A percentile compares a stretch with the other conserved stretches of the same genome.
These are phyloP conservation scores for Spea multiplicata DNA, from an alignment of 2,113 vertebrate species.

Conservation along the genomic window DNA sequence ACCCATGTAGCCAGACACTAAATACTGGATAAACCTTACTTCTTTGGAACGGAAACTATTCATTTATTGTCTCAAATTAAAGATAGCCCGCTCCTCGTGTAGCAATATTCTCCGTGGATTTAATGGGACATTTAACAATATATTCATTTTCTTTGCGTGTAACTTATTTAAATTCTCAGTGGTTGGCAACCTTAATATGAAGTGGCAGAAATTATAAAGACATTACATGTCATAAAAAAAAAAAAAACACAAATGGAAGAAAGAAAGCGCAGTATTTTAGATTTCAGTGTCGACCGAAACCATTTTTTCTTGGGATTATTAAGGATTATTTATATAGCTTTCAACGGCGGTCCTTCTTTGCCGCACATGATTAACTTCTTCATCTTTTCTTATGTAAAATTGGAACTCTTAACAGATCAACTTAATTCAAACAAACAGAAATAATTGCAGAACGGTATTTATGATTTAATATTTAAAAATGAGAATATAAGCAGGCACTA, in stretches of 20 bases:
- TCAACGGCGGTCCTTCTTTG: slow-evolving; percentile 10
- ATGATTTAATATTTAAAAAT: background rate
- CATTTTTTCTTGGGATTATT: slow-evolving; percentile 55
- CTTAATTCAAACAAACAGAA: slow-evolving; percentile 12
- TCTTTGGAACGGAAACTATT: slow-evolving; percentile 70
- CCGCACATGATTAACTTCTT: background rate
- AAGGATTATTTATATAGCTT: slow-evolving; percentile 61
- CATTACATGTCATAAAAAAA: slow-evolving; percentile 68
- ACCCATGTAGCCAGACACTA: no score
- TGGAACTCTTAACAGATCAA: background rate
- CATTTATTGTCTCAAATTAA: slow-evolving; percentile 71
- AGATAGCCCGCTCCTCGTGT: slow-evolving; percentile 65
- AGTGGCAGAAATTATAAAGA: slow-evolving; percentile 76
- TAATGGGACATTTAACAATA: slow-evolving; percentile 79
- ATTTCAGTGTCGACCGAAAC: slow-evolving; percentile 67
- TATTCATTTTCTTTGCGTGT: slow-evolving; percentile 76
- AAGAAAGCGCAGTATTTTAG: slow-evolving; percentile 66
- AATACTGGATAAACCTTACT: slow-evolving; percentile 54
- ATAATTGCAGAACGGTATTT: slow-evolving; percentile 18
- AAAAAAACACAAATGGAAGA: slow-evolving; percentile 72
- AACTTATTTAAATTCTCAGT: slow-evolving; percentile 77
- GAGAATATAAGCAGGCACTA: background rate
- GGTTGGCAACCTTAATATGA: slow-evolving; percentile 74
- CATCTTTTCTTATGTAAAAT: slow-evolving; percentile 13
- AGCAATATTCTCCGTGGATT: slow-evolving; percentile 68